Evolutionary conservation across 2,113 vertebrate genomes (phyloP), one percentile per base, ranked within the genome.

Genomic region (Galemys pyrenaicus): DNA sequence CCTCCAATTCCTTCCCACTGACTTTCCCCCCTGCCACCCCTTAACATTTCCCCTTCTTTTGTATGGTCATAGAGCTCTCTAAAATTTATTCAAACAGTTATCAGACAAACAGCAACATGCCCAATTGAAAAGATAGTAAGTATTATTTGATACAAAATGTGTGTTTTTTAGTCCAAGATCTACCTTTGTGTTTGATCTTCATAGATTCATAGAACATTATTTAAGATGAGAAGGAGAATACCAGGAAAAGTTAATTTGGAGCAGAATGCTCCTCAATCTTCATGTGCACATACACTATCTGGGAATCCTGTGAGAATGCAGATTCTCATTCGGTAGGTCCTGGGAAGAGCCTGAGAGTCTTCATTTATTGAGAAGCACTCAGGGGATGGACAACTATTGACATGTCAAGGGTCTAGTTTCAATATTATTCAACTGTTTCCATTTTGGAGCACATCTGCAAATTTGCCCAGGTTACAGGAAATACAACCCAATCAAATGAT

Each of bases 81-180:
- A 75, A 80, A 71, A 54, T 20, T 54, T 44, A 35, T 79, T 78
- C 39, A 32, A 62, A 67, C 77, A 74, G 41, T 75, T 64, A 11
- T 15, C 73, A 86, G 68, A 41, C 56, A 49, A 91, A 86, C 68
- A 73, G 87, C 95, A 78, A 62, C 74, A 89, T 46, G 30, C 41
- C 26, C 41, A 95, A 46, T 80, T 56, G 46, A 35, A 87, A 87
- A 41, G 51, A 39, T 1, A 81, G 10, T 16, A 93, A 82, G 67
- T 46, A 68, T 81, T 67, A 35, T 58, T 80, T 95, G 44, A 22
- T 46, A 41, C 39, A 65, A 79, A 96, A 19, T 65, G 39, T 71
- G 39, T 86, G 54, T 64, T 85, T 49, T 82, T 64, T 37, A 94
- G 35, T 13, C 54, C 41, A 77, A 20, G 86, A 91, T 41, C 15